Conservation (phyloP, 2,113 vertebrate species). For the Podilymbus podiceps region DNA sequence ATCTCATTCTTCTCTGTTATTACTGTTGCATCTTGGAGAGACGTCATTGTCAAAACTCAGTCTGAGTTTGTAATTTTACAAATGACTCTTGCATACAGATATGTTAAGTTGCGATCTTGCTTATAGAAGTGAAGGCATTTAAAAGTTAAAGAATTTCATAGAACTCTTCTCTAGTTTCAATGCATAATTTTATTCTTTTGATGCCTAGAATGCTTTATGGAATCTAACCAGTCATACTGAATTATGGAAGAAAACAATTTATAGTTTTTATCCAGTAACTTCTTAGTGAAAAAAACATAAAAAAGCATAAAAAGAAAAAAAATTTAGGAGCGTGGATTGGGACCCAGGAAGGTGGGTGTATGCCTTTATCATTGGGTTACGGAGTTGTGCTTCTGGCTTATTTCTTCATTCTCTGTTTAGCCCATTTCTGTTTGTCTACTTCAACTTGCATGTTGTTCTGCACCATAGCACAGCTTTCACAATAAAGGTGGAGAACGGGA, state of each 20-base stretch:
- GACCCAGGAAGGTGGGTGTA: not conserved
- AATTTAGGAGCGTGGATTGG: not conserved
- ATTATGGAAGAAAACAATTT: not conserved
- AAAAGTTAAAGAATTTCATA: not conserved
- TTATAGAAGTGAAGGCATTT: not conserved
- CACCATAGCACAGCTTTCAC: not conserved
- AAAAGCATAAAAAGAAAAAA: not conserved
- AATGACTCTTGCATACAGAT: not conserved
- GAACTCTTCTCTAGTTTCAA: not conserved
- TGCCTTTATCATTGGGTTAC: not conserved
- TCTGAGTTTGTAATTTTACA: not conserved
- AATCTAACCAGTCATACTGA: not conserved
- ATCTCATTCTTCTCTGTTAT: not conserved
- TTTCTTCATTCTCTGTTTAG: not conserved
- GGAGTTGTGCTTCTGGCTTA: not conserved
- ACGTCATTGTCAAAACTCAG: not conserved
- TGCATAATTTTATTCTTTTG: not conserved
- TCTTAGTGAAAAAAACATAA: not conserved
- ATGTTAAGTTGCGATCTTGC: not conserved
- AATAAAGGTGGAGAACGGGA: not conserved
- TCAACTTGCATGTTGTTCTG: not conserved
- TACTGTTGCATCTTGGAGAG: not conserved
- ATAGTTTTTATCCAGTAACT: not conserved
- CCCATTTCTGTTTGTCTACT: not conserved
- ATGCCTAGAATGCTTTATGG: not conserved